Evolutionary conservation across 2,888 invertebrate species (phyloP).

Genomic region (Lasioglossum figueresi): DNA sequence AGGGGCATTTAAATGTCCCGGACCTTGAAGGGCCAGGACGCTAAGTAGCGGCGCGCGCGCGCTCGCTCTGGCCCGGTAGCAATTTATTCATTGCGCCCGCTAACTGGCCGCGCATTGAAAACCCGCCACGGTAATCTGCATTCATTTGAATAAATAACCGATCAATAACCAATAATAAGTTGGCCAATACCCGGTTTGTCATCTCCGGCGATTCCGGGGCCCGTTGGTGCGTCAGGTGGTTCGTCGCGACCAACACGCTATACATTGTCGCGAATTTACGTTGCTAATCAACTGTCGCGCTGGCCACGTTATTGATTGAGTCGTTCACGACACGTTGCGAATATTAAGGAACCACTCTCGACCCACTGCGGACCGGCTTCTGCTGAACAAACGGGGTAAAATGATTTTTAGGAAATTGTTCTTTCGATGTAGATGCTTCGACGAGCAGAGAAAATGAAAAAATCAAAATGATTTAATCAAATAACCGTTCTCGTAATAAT

Average conservation of each 20-base stretch:
- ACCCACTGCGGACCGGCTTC: not conserved
- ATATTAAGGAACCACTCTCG: not conserved
- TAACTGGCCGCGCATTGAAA: conserved; percentile 83
- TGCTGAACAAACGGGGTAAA: not conserved
- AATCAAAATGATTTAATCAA: not conserved
- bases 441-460: not conserved
- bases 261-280: conserved; percentile 46
- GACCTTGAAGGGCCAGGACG: conserved; percentile 66
- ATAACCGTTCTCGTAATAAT: too few relatives aligned
- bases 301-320: conserved; percentile 19
- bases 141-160: conserved; percentile 84
- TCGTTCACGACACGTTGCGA: not conserved
- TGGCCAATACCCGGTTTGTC: conserved; percentile 82
- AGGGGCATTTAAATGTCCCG: conserved; percentile 31
- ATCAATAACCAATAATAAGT: conserved; percentile 84
- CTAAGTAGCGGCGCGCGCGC: conserved; percentile 78
- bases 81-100: conserved; percentile 84
- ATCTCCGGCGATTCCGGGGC: conserved; percentile 77
- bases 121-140: conserved; percentile 83
- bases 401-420: not conserved
- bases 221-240: conserved; percentile 53
- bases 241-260: conserved; percentile 24
- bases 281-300: not conserved
- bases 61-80: conserved; percentile 79
- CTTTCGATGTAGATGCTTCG: not conserved